A percentile compares a stretch with the other conserved stretches of the same genome.
Evolutionary conservation across 1,140 invertebrate genomes (phyloP).

Genomic region (Hesperophylax magnus): DNA sequence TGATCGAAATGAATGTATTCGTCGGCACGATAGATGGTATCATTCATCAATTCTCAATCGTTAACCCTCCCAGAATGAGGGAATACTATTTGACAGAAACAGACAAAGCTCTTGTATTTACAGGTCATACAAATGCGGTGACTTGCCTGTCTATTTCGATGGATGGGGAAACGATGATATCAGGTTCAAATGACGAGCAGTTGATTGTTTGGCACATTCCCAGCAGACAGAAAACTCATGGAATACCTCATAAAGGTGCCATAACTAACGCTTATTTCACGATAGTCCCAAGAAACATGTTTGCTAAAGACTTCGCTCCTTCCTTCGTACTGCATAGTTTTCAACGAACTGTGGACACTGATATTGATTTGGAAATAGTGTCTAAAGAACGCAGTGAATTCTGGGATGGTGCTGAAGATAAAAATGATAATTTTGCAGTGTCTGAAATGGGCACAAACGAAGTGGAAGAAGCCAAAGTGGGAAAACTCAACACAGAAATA

Average conservation of each 20-base stretch:
- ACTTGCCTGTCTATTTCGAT: conserved; percentile 80
- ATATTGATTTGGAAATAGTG: conserved; percentile 60
- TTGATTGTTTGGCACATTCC: conserved; percentile 86
- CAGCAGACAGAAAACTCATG: conserved; percentile 80
- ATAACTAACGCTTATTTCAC: conserved; percentile 80
- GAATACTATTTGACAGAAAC: conserved; percentile 76
- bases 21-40: conserved; percentile 80
- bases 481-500: conserved; percentile 64
- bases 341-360: conserved; percentile 61
- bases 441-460: conserved; percentile 57
- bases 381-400: conserved; percentile 49
- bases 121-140: conserved; percentile 78
- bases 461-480: conserved; percentile 52
- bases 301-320: conserved; percentile 63
- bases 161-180: conserved; percentile 78
- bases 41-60: conserved; percentile 79
- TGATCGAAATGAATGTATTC: conserved; percentile 79
- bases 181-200: conserved; percentile 80
- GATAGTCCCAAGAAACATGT: conserved; percentile 67
- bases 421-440: conserved; percentile 61
- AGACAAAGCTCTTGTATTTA: conserved; percentile 68
- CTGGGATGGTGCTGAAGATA: conserved; percentile 45
- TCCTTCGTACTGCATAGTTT: conserved; percentile 64
- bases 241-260: conserved; percentile 79
- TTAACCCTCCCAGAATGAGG: conserved; percentile 75